Base-by-base conservation (phyloP, 1,140 invertebrate species). In the Cepaea nemoralis region DNA sequence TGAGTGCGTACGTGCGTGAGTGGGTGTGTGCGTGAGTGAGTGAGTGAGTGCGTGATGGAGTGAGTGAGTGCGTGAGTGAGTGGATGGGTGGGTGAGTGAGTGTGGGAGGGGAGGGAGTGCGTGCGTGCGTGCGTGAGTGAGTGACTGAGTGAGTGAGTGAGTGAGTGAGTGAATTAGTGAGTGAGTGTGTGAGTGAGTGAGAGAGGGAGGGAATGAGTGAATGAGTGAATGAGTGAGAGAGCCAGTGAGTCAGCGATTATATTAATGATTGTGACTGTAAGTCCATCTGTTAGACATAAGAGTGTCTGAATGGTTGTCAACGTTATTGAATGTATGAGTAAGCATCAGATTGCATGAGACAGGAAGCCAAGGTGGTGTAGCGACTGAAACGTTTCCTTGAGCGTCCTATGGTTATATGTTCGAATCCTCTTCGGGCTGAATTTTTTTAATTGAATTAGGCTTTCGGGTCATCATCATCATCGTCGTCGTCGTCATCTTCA, bases 121-220 rank as follows among this genome's bases (percentile, higher is more conserved):
- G 50, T 55, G 19, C 3, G 19, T 55, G 50, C 2, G n/a, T 55
- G 50, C n/a, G 19, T 55, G 50, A 10, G 19, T 55, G 50, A 2
- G n/a, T 37, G 59, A 71, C 48, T 75, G 71, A 77, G 67, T 37
- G 79, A 69, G 67, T 50, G 67, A 73, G 78, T 55, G 70, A 59
- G 69, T 59, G 70, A 63, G 69, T 74, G 79, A 74, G 69, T 73
- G 69, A 74, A 45, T 55, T 48, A 77, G 33, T 55, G 59, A 78
- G 5, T 63, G 55, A 39, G 24, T 63, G 76, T 37, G 31, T 35
- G 76, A 19, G 16, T 37, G n/a, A n/a, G n/a, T n/a, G 50, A 55
- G 50, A 22, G 50, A 10, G 50, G 19, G 50, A 19, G 50, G 19
- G 19, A 10, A 22, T 55, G 50, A 2, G n/a, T 55, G 50, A 22